Conservation (phyloP, 2,113 vertebrate genomes). For the Seriola quinqueradiata region DNA sequence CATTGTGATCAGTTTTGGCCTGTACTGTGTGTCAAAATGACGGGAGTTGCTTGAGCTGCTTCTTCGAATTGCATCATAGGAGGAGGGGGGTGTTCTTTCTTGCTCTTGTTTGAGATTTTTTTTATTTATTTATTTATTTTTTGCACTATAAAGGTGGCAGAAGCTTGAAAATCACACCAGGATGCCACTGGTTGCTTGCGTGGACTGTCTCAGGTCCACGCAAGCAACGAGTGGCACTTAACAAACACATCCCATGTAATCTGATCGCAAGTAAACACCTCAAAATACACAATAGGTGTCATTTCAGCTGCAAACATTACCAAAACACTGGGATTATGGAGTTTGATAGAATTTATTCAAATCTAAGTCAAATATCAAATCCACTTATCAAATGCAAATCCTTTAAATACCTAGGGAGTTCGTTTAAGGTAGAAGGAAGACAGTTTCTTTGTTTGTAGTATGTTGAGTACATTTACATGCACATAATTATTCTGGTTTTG, state of each 20-base stretch:
- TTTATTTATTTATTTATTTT: neutral
- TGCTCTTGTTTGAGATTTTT: neutral
- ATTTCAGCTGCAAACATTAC: neutral
- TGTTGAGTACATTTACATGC: neutral
- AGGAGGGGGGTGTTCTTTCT: neutral
- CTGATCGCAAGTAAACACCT: neutral
- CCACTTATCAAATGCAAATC: conserved; percentile 6
- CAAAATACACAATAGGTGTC: conserved; percentile 2
- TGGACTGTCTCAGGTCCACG: neutral
- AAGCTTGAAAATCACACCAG: neutral
- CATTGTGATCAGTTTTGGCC: neutral
- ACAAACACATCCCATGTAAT: neutral
- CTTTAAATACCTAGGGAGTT: neutral
- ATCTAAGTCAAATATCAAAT: conserved; percentile 9
- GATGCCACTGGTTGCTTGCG: conserved; percentile 28
- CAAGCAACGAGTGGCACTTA: neutral
- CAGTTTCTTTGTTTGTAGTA: neutral
- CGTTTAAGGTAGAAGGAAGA: neutral
- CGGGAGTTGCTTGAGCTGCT: neutral
- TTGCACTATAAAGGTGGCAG: neutral
- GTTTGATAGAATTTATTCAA: conserved; percentile 5
- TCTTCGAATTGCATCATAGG: neutral
- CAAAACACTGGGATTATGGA: neutral
- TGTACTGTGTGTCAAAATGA: neutral
- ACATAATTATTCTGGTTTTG: neutral